Evolutionary conservation across 64 coral and sea anemone genomes (phyloP).

Genomic region (Montipora sp.): DNA sequence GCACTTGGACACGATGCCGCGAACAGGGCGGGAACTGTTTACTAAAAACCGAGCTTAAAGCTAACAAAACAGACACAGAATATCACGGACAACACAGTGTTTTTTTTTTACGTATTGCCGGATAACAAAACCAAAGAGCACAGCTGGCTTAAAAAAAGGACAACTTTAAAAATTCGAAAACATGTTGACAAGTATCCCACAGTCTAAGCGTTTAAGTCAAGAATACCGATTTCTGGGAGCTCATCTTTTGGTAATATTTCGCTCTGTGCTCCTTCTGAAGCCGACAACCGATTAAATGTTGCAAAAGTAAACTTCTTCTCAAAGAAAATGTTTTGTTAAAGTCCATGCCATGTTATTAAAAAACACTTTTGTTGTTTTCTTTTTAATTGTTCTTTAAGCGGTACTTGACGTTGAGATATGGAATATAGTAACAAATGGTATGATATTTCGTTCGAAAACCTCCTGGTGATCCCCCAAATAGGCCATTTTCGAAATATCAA

Average conservation of each 20-base stretch:
- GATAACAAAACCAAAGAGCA: neutral
- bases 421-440: too few relatives aligned
- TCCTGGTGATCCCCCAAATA: too few relatives aligned
- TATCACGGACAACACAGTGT: neutral
- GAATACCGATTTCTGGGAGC: neutral
- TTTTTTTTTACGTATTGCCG: neutral
- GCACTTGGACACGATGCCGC: neutral
- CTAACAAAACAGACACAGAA: constrained; percentile 12
- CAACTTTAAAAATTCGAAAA: neutral
- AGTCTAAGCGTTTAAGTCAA: neutral
- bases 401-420: neutral
- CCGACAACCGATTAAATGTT: neutral
- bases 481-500: too few relatives aligned
- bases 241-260: neutral
- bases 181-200: neutral
- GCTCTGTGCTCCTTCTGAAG: neutral
- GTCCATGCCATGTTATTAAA: neutral
- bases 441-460: too few relatives aligned
- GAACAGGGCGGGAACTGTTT: neutral
- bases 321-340: constrained; percentile 4
- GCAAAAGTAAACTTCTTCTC: neutral
- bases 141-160: neutral
- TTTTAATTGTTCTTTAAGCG: neutral
- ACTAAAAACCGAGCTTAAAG: neutral
- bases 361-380: constrained; percentile 1